Base-by-base conservation (phyloP, 1,140 invertebrate species). In the Arctopsyche grandis region DNA sequence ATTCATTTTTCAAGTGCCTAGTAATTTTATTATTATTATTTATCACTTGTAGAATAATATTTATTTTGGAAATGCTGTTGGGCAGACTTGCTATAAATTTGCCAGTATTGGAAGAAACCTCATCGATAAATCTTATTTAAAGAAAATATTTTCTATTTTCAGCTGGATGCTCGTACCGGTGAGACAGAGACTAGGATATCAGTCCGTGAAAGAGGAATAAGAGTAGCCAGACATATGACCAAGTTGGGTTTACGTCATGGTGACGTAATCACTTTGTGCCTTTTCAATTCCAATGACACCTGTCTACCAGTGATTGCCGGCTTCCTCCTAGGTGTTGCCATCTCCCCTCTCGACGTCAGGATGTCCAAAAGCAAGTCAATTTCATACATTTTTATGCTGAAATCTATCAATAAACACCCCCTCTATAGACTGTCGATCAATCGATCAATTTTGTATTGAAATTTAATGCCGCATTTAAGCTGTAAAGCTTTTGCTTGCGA, bases 161-260 rank as follows among this genome's bases (percentile, higher is more conserved):
- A 91, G 90, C 84, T 91, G 29, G 88, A 90, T 77, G 85, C 84
- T 43, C 83, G 83, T 1, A 90, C 89, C 3, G 86, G 86, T 0
- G 81, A 87, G 66, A 48, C 86, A 73, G 87, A 89, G 77, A 88
- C 87, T 0, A 87, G 84, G 69, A 79, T 58, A 12, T 85, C 85
- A 19, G 86, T 89, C 4, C 82, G 85, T 21, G 80, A 83, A 4
- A 83, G 86, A 9, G 86, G 86, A 21, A 83, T 89, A 0, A 84
- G 84, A 43, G 83, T 90, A 48, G 89, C 89, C 0, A 79, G 85
- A 48, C 86, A 86, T 79, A 63, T 91, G n/a, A 82, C 85, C 29
- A 83, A 82, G n/a, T 75, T 86, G n/a, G 88, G 88, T 1, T 79
- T 89, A 10, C 82, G 85, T 48, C 84, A 86, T 4, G 85, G 85